Conservation (phyloP, 1,140 invertebrate genomes). For the Lerema accius region DNA sequence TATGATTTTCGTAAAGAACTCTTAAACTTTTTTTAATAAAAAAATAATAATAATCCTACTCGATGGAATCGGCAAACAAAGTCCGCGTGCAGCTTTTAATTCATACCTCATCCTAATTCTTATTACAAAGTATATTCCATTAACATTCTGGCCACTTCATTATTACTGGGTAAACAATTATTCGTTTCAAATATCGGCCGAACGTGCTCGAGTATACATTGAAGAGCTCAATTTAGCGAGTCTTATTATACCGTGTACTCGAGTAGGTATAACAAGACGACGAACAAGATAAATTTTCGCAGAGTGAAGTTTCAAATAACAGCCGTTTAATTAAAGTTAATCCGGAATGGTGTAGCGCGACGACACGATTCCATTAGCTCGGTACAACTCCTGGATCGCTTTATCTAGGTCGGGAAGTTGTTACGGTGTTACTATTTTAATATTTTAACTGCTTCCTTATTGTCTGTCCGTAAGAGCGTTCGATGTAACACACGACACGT, state of each 20-base stretch:
- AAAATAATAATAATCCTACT: too few species aligned
- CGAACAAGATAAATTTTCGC: conserved; percentile 56
- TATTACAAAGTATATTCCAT: conserved; percentile 14
- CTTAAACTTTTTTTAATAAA: too few species aligned
- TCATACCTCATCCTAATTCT: not conserved
- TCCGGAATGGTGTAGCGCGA: conserved; percentile 54
- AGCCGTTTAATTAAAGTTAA: conserved; percentile 72
- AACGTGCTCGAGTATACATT: conserved; percentile 9
- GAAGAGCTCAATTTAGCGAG: conserved; percentile 24
- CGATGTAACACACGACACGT: not conserved
- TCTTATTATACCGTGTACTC: conserved; percentile 1
- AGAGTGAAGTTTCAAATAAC: conserved; percentile 60
- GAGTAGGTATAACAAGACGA: not conserved
- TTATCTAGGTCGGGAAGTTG: conserved; percentile 1
- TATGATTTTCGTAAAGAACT: too few species aligned
- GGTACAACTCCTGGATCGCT: conserved; percentile 37
- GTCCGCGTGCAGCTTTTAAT: too few species aligned
- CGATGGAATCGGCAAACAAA: too few species aligned
- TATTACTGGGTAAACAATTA: conserved; percentile 28
- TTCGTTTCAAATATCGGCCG: conserved; percentile 20
- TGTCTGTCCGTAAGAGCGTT: not conserved
- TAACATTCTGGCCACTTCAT: conserved; percentile 25
- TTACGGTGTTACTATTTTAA: conserved; percentile 5
- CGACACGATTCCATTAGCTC: conserved; percentile 64
- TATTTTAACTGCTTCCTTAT: not conserved